Conservation (phyloP, 1,140 invertebrate genomes). For the Lordiphosa stackelbergi region DNA sequence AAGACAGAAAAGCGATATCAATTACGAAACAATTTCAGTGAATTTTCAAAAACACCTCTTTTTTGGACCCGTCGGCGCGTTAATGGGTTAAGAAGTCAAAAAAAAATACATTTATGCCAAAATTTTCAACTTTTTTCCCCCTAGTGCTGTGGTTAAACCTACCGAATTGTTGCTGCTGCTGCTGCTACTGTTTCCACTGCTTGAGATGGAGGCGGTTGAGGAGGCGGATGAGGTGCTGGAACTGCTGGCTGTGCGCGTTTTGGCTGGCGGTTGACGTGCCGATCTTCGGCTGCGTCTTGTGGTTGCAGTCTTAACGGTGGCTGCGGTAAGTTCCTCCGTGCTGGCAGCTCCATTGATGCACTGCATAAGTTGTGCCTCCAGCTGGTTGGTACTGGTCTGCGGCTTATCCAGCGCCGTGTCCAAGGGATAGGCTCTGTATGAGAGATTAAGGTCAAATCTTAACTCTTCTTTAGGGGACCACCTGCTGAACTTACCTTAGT, state of each 20-base stretch:
- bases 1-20: no score
- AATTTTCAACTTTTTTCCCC: no score
- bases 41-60: no score
- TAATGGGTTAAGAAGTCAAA: no score
- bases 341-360: background rate
- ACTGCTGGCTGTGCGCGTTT: slow-evolving; percentile 30
- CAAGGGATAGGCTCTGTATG: slow-evolving; percentile 86
- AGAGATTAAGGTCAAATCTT: slow-evolving; percentile 1
- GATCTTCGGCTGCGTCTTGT: slow-evolving; percentile 27
- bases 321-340: slow-evolving; percentile 8
- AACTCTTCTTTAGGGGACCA: background rate
- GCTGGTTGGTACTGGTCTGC: slow-evolving; percentile 76
- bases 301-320: background rate
- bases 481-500: slow-evolving; percentile 79
- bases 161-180: slow-evolving; percentile 55
- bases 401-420: slow-evolving; percentile 92
- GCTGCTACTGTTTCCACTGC: slow-evolving; percentile 21
- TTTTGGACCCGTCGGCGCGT: no score
- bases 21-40: no score
- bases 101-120: no score
- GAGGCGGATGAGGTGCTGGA: slow-evolving; percentile 27
- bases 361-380: slow-evolving; percentile 69
- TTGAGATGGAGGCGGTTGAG: slow-evolving; percentile 19
- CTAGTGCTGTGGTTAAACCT: no score
- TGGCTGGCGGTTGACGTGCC: slow-evolving; percentile 27